These are phyloP conservation scores for Tenebrio molitor DNA, from an alignment of 1,140 invertebrate genomes.

Conservation along the genomic window DNA sequence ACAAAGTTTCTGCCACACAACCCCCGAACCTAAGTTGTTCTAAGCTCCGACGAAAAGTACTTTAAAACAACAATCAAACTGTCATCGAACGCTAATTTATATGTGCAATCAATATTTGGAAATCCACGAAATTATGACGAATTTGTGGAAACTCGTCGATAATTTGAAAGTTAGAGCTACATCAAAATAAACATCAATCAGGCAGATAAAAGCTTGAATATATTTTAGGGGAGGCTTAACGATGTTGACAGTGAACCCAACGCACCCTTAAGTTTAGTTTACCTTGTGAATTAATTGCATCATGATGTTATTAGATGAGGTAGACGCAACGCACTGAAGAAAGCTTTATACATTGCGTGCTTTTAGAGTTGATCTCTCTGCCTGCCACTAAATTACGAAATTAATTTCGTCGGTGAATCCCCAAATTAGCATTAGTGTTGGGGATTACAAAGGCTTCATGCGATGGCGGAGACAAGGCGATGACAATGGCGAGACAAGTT, in stretches of 20 bases:
- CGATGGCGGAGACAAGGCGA: constrained; percentile 9
- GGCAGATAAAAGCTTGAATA: neutral
- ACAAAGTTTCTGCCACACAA: too few relatives aligned
- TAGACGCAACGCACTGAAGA: neutral
- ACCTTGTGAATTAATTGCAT: constrained; percentile 25
- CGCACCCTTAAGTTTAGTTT: constrained; percentile 3
- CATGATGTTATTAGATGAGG: constrained; percentile 9
- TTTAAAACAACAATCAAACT: too few relatives aligned
- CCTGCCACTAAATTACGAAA: constrained; percentile 18
- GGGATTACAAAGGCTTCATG: constrained; percentile 9
- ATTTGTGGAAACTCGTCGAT: neutral
- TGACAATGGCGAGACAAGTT: neutral
- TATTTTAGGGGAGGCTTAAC: neutral
- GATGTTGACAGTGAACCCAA: constrained; percentile 22
- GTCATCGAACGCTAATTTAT: too few relatives aligned
- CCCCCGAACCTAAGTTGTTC: too few relatives aligned
- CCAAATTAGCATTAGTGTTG: constrained; percentile 19
- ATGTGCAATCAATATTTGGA: too few relatives aligned
- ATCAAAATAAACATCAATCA: constrained; percentile 21
- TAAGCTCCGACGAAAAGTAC: too few relatives aligned
- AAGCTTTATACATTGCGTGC: constrained; percentile 17
- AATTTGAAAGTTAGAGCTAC: neutral
- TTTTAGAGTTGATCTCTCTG: constrained; percentile 13
- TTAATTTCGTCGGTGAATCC: constrained; percentile 12
- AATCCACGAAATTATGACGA: too few relatives aligned